phyloP scores from a whole-genome alignment of 2,888 invertebrate genomes.

The Papilio elwesi region DNA sequence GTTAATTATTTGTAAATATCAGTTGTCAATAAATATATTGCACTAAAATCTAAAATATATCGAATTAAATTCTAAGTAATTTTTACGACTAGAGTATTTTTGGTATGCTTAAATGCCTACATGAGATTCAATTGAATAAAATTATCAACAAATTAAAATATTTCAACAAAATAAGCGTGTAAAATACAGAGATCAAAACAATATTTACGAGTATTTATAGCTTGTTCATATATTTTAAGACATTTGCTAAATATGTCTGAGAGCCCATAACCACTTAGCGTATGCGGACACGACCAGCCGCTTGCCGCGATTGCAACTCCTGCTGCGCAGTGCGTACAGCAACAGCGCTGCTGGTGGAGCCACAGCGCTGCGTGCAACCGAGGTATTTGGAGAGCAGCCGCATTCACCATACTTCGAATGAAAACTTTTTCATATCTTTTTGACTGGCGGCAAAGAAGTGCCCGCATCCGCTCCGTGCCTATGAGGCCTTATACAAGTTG shows the following conservation, averaged over 20 bases:
- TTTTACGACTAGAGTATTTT: slow-evolving; percentile 53
- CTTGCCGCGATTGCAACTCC: no score
- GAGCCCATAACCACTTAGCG: neutral
- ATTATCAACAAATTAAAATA: slow-evolving; percentile 56
- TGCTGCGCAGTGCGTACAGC: no score
- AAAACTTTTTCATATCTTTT: no score
- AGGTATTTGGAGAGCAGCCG: no score
- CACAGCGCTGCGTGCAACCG: no score
- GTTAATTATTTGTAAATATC: slow-evolving; percentile 32
- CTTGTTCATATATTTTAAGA: neutral
- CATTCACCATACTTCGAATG: no score
- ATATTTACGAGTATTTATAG: slow-evolving; percentile 3
- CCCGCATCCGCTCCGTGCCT: no score
- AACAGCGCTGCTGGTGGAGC: no score
- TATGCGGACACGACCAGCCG: no score
- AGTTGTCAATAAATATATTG: slow-evolving; percentile 71
- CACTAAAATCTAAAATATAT: slow-evolving; percentile 60
- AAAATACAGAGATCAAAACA: slow-evolving; percentile 42
- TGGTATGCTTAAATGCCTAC: slow-evolving; percentile 50
- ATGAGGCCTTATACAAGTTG: slow-evolving; percentile 41
- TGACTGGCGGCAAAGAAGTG: no score
- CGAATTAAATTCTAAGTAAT: slow-evolving; percentile 41
- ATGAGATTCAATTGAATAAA: slow-evolving; percentile 48
- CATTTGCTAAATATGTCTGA: neutral
- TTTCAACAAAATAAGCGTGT: slow-evolving; percentile 49